A percentile compares a stretch with the other conserved stretches of the same genome.
phyloP scores from a whole-genome alignment of 1,140 invertebrate species.

The Parapsyche elsis region DNA sequence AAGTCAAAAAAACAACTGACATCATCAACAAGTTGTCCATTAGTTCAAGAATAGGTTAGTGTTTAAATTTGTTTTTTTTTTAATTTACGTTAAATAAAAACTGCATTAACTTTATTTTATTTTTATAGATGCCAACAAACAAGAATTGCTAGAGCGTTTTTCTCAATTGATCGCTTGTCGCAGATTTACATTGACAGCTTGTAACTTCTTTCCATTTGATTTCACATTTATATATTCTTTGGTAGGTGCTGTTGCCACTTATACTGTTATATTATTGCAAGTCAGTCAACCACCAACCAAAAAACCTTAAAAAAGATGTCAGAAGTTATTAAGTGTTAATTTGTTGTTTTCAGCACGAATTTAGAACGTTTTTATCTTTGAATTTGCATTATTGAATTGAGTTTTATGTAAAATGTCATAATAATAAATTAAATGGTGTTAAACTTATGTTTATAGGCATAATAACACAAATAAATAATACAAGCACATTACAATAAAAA shows the following conservation, averaged over 20 bases:
- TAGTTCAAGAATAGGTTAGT: constrained; percentile 51
- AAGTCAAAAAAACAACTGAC: constrained; percentile 49
- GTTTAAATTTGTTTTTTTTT: too few relatives aligned
- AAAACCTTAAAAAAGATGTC: constrained; percentile 17
- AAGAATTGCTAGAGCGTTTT: constrained; percentile 51
- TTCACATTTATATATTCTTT: constrained; percentile 55
- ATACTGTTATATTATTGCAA: constrained; percentile 53
- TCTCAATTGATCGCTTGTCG: constrained; percentile 52
- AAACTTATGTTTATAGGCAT: too few relatives aligned
- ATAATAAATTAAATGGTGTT: background rate
- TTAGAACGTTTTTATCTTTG: too few relatives aligned
- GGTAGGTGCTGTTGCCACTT: constrained; percentile 52
- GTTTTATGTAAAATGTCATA: too few relatives aligned
- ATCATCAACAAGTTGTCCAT: constrained; percentile 53
- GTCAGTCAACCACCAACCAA: constrained; percentile 43
- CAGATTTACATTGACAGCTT: constrained; percentile 51
- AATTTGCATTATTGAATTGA: too few relatives aligned
- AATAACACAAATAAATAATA: too few relatives aligned
- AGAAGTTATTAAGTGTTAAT: too few relatives aligned
- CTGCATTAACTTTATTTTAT: constrained; percentile 6
- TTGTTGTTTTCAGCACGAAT: too few relatives aligned
- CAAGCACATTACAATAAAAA: too few relatives aligned
- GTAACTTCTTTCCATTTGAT: constrained; percentile 54
- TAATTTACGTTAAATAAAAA: too few relatives aligned
- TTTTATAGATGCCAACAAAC: constrained; percentile 46